phyloP scores from a whole-genome alignment of 2,113 vertebrate genomes.

The Oxygymnocypris stewartii region DNA sequence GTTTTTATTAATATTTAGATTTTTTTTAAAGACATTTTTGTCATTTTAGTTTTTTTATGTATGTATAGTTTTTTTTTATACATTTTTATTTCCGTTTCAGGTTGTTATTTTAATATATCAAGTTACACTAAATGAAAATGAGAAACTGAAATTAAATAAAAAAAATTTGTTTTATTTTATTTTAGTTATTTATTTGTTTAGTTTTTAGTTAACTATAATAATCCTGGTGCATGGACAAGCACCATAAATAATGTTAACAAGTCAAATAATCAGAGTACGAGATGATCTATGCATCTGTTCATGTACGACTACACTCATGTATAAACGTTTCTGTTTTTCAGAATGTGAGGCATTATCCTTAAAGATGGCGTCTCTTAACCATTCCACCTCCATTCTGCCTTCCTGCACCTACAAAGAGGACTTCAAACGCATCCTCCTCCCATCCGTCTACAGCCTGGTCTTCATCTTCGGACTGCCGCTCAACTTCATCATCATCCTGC shows the following conservation, averaged over 20 bases:
- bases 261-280: too few relatives aligned
- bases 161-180: not conserved
- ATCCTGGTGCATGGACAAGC: not conserved
- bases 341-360: constrained; percentile 63
- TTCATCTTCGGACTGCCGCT: constrained; percentile 84
- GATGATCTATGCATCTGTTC: not conserved
- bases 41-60: not conserved
- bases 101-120: not conserved
- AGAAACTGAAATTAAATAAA: not conserved
- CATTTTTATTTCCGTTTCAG: too few relatives aligned
- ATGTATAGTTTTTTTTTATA: not conserved
- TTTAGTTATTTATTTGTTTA: not conserved
- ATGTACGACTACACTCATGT: not conserved
- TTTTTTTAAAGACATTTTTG: too few relatives aligned
- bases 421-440: constrained; percentile 89
- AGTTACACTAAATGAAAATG: not conserved
- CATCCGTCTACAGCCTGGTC: constrained; percentile 84
- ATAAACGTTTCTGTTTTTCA: constrained; percentile 44
- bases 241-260: not conserved
- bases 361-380: constrained; percentile 48
- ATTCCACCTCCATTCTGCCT: constrained; percentile 42
- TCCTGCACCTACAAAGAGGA: constrained; percentile 89
- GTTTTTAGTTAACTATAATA: not conserved
- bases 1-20: too few relatives aligned
- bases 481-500: constrained; percentile 84